phyloP scores from a whole-genome alignment of 2,797 vertebrate genomes.

The Ctenosaura bakeri region DNA sequence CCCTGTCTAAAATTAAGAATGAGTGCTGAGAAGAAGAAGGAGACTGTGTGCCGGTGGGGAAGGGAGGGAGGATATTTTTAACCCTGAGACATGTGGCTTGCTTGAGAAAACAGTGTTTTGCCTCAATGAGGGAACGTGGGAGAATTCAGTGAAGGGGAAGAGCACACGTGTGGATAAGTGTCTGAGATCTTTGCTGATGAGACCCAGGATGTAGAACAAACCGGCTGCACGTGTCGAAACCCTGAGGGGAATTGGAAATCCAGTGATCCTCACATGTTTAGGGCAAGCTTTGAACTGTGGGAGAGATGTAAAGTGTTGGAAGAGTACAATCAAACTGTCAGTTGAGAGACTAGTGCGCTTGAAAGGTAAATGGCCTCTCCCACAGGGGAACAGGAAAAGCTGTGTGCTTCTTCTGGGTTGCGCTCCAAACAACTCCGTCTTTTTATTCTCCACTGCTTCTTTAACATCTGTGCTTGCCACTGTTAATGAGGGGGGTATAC shows the following conservation, averaged over 20 bases:
- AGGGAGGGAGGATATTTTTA: conserved; percentile 27
- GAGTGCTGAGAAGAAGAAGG: conserved; percentile 14
- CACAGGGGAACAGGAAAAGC: not conserved
- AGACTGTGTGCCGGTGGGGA: not conserved
- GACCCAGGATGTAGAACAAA: conserved; percentile 40
- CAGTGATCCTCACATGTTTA: conserved; percentile 43
- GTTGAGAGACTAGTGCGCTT: not conserved
- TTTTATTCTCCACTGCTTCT: conserved; percentile 1
- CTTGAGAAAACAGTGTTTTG: accelerated
- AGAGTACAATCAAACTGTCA: conserved; percentile 32
- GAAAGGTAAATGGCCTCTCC: conserved; percentile 15
- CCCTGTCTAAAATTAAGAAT: conserved; percentile 12
- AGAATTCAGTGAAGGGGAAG: conserved; percentile 46
- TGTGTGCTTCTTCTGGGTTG: not conserved
- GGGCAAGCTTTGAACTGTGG: not conserved
- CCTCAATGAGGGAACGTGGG: conserved; percentile 30
- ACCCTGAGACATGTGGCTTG: conserved; percentile 9
- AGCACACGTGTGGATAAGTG: not conserved
- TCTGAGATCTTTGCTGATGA: conserved; percentile 36
- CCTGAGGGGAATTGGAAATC: not conserved
- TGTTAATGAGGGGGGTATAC: not conserved
- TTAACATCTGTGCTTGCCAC: not conserved
- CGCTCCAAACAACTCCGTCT: not conserved
- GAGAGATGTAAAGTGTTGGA: conserved; percentile 8
- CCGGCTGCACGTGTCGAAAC: conserved; percentile 8